Evolutionary conservation across 2,113 vertebrate genomes (phyloP), one percentile per base, ranked within the genome.

Genomic region (Pelodiscus sinensis): DNA sequence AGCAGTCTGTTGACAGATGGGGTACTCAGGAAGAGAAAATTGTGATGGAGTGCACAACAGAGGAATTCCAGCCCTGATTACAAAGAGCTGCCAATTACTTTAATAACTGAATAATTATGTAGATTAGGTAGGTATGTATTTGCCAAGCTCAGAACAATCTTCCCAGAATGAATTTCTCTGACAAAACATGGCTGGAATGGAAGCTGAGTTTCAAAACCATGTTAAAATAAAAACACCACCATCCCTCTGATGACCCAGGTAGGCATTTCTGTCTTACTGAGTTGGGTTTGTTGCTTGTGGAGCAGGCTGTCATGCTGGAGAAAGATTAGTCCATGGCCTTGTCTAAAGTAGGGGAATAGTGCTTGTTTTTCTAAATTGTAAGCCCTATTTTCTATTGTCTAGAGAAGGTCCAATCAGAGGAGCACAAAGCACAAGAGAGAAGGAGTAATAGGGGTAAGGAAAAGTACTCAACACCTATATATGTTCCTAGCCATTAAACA

Each of bases 401-500:
- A n/a, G 54, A 58, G 6, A 65, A 90, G 75, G 29, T 29, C 60
- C 85, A 56, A 73, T 81, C 22, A 50, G 55, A 25, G 44, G 55
- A 1, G 0, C 55, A 2, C 4, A 52, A 54, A 44, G 44, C 38
- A 24, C 19, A 86, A 84, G 9, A 51, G n/a, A 51, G n/a, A 31
- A 85, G 84, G 1, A 58, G 29, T 1, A 9, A 35, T 0, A 0
- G 11, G 9, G 73, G 12, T 14, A 4, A 62, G 44, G 35, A 51
- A 79, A 51, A 1, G 55, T 22, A 24, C 3, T 83, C 8, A 24
- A 86, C 51, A 12, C 18, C 0, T 0, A 68, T 22, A 54, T 86
- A 1, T 0, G 0, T 10, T 77, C 31, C 22, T 2, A 0, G 15
- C 57, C 12, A 51, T 44, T 16, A 4, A 19, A 22, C 2, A 9